A percentile compares a stretch with the other conserved stretches of the same genome.
phyloP scores from a whole-genome alignment of 2,888 invertebrate genomes.

The Fragum whitleyi region DNA sequence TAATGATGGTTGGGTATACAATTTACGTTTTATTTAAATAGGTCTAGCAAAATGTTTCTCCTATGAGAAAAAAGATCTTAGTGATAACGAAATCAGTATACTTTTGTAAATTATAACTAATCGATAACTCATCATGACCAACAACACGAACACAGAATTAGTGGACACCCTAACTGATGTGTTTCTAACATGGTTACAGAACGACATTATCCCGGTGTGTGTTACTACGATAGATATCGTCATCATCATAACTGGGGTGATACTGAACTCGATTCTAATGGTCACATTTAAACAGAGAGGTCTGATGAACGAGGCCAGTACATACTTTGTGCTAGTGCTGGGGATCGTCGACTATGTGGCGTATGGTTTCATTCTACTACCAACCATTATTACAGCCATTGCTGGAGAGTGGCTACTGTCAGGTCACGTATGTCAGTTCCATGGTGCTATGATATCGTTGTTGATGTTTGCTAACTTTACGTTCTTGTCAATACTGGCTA shows the following conservation, averaged over 20 bases:
- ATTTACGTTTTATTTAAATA: too few relatives aligned
- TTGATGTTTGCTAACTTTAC: constrained; percentile 52
- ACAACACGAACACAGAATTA: constrained; percentile 17
- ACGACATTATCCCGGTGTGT: constrained; percentile 65
- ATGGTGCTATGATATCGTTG: constrained; percentile 43
- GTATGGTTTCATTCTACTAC: constrained; percentile 55
- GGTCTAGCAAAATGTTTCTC: too few relatives aligned
- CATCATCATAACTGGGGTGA: constrained; percentile 55
- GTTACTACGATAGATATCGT: constrained; percentile 53
- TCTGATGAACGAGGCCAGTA: constrained; percentile 62
- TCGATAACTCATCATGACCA: constrained; percentile 3
- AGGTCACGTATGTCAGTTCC: constrained; percentile 45
- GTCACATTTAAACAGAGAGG: constrained; percentile 63
- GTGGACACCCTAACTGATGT: constrained; percentile 46
- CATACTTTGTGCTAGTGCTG: constrained; percentile 59
- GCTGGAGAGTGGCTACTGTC: constrained; percentile 48
- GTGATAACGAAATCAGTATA: too few relatives aligned
- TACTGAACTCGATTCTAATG: constrained; percentile 60
- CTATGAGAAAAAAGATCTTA: too few relatives aligned
- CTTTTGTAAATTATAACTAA: too few relatives aligned
- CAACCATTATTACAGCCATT: constrained; percentile 51
- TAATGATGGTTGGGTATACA: too few relatives aligned
- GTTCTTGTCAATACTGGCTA: constrained; percentile 49
- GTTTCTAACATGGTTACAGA: constrained; percentile 67
- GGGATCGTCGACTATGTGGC: constrained; percentile 59